A percentile compares a stretch with the other conserved stretches of the same genome.
These are phyloP conservation scores for Tinamus major DNA, from an alignment of 2,797 vertebrate species.

Conservation along the genomic window DNA sequence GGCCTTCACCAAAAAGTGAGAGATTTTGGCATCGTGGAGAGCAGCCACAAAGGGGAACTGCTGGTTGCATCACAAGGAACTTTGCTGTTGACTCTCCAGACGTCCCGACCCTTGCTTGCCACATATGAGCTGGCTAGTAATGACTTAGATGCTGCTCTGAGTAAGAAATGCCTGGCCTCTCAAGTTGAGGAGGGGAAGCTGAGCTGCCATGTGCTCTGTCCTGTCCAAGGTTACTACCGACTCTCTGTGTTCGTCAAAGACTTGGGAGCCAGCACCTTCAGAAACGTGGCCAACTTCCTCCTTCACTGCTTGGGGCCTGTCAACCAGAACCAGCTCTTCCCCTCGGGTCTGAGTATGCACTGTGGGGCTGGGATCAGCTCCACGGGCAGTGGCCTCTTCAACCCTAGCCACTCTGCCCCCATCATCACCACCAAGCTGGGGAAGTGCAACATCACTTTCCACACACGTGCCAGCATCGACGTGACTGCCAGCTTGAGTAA, in stretches of 20 bases:
- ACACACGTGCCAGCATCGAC: slow-evolving; percentile 48
- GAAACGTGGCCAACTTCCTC: slow-evolving; percentile 84
- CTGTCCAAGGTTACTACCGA: slow-evolving; percentile 80
- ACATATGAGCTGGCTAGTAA: slow-evolving; percentile 80
- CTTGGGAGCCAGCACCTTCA: slow-evolving; percentile 75
- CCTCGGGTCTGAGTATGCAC: slow-evolving; percentile 73
- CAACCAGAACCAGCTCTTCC: slow-evolving; percentile 79
- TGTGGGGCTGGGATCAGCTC: slow-evolving; percentile 84
- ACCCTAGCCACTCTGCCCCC: slow-evolving; percentile 80
- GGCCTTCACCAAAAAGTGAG: slow-evolving; percentile 74
- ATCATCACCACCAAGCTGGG: slow-evolving; percentile 81
- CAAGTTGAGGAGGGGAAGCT: slow-evolving; percentile 81
- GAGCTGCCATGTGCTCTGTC: slow-evolving; percentile 81
- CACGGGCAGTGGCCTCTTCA: slow-evolving; percentile 74
- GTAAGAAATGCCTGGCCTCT: slow-evolving; percentile 82
- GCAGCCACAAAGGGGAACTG: slow-evolving; percentile 71
- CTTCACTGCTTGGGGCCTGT: slow-evolving; percentile 73
- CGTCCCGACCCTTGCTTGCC: slow-evolving; percentile 78
- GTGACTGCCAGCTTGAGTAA: slow-evolving; percentile 74
- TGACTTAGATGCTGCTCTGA: slow-evolving; percentile 64
- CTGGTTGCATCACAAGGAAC: slow-evolving; percentile 66
- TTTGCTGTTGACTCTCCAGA: slow-evolving; percentile 76
- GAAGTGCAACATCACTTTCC: slow-evolving; percentile 86
- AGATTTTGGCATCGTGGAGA: slow-evolving; percentile 76
- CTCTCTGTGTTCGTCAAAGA: slow-evolving; percentile 84